These are phyloP conservation scores for Polypterus senegalus DNA, from an alignment of 2,113 vertebrate genomes.

Conservation along the genomic window DNA sequence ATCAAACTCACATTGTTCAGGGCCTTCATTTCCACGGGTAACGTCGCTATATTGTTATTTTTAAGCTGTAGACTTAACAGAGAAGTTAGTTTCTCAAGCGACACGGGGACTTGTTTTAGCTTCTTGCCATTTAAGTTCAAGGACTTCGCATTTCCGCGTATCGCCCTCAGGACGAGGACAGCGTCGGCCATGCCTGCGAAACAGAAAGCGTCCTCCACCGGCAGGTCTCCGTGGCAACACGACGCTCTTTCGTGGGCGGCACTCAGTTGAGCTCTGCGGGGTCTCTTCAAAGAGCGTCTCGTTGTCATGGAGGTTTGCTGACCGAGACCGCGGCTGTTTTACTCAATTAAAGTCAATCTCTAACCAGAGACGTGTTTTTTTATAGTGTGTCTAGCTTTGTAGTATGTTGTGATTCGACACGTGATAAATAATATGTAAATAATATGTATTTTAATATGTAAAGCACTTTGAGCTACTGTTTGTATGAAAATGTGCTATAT, in stretches of 20 bases:
- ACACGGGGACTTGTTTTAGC: conserved; percentile 24
- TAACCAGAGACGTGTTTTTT: no score
- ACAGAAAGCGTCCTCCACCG: not conserved
- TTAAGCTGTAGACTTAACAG: conserved; percentile 36
- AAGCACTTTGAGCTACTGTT: no score
- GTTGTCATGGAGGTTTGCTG: no score
- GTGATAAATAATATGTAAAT: no score
- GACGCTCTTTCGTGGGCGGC: not conserved
- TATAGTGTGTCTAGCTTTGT: no score
- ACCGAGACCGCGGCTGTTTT: not conserved
- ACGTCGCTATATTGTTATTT: conserved; percentile 33
- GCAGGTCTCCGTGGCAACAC: conserved; percentile 23
- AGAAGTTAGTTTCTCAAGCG: conserved; percentile 23
- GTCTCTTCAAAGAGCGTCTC: no score
- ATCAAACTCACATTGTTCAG: conserved; percentile 32
- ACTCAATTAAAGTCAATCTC: not conserved
- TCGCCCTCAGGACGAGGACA: conserved; percentile 26
- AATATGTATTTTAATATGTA: no score
- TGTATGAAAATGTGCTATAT: no score
- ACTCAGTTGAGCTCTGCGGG: not conserved
- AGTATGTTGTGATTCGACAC: no score
- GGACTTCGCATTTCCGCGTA: conserved; percentile 21
- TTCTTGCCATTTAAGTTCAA: conserved; percentile 34
- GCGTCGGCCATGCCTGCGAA: conserved; percentile 27
- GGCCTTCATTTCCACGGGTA: conserved; percentile 32